Evolutionary conservation across 2,113 vertebrate genomes (phyloP).

Genomic region (Tinamus guttatus): DNA sequence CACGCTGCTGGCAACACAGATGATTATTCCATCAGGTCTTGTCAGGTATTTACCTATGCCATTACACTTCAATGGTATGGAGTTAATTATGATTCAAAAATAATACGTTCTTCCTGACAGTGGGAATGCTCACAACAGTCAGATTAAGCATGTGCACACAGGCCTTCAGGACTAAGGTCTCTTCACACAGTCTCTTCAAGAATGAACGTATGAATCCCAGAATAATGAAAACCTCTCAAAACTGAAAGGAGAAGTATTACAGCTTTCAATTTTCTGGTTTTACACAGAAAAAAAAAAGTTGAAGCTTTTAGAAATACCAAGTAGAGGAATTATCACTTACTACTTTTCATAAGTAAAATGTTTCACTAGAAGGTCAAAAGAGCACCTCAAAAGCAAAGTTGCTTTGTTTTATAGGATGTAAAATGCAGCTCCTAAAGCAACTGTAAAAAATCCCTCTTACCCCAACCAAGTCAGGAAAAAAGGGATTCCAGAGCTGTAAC

Average conservation of each 20-base stretch:
- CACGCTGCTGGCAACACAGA: neutral
- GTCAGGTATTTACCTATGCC: neutral
- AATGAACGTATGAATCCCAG: neutral
- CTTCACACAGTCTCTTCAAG: too few relatives aligned
- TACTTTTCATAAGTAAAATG: neutral
- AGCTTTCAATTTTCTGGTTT: neutral
- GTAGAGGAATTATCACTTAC: neutral
- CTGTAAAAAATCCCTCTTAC: neutral
- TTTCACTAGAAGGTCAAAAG: neutral
- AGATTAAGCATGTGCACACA: neutral
- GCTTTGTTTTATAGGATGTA: neutral
- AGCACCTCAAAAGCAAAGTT: neutral
- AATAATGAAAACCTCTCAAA: neutral
- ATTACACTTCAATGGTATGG: neutral
- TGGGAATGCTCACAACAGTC: neutral
- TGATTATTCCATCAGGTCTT: neutral
- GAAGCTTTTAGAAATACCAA: neutral
- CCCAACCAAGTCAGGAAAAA: neutral
- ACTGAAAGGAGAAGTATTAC: neutral
- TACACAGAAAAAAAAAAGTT: too few relatives aligned
- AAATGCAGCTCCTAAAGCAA: neutral
- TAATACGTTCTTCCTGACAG: neutral
- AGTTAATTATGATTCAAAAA: neutral
- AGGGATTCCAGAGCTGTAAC: neutral
- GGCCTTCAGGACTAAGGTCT: too few relatives aligned